Evolutionary conservation across 2,888 invertebrate species (phyloP).

Genomic region (Orthonychiurus folsomi): DNA sequence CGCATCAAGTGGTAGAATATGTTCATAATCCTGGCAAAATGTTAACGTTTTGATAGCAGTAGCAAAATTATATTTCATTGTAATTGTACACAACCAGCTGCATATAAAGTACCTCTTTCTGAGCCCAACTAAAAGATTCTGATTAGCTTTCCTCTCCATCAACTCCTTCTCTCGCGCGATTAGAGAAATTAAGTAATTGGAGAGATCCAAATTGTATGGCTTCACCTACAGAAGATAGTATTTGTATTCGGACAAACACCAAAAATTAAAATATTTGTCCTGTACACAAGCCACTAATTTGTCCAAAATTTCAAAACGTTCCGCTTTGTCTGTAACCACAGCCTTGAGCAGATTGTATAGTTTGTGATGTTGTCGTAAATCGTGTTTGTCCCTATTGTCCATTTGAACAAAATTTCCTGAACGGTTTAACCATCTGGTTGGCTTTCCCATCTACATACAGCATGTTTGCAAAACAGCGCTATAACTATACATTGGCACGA

Average conservation of each 20-base stretch:
- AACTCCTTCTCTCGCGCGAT: conserved; percentile 65
- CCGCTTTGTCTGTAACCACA: conserved; percentile 49
- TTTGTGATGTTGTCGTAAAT: conserved; percentile 63
- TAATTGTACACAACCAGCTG: no score
- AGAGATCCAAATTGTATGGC: conserved; percentile 43
- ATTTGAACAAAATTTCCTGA: conserved; percentile 61
- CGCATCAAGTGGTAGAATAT: conserved; percentile 33
- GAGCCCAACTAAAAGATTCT: conserved; percentile 48
- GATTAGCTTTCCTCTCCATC: conserved; percentile 55
- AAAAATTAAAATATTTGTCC: background rate
- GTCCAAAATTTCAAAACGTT: conserved; percentile 57
- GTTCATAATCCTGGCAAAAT: conserved; percentile 28
- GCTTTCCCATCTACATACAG: conserved; percentile 43
- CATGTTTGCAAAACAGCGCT: background rate
- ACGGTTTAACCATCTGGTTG: conserved; percentile 66
- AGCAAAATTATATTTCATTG: background rate
- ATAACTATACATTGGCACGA: no score
- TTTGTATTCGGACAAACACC: background rate
- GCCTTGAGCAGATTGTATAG: conserved; percentile 60
- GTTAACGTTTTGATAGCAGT: background rate
- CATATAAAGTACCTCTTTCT: background rate
- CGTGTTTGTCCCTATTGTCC: conserved; percentile 71
- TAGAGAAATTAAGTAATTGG: conserved; percentile 51
- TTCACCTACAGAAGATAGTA: conserved; percentile 43
- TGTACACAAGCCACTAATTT: conserved; percentile 56